phyloP scores from a whole-genome alignment of 2,113 vertebrate species.

The Anhinga rufa region DNA sequence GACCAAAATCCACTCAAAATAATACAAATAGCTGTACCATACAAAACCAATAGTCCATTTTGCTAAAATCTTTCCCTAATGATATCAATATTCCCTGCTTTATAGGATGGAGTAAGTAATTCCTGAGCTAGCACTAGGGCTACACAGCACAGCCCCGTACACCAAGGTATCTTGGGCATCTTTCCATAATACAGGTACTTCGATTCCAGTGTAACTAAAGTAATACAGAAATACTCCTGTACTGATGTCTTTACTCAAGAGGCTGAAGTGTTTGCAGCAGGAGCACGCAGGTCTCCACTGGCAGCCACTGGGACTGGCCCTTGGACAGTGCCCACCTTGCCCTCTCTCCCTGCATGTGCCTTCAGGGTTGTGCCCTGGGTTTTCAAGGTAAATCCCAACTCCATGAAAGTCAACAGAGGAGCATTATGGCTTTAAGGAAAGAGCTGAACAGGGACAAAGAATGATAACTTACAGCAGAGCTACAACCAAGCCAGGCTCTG shows the following conservation, averaged over 20 bases:
- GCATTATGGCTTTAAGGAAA: background rate
- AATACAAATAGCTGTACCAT: background rate
- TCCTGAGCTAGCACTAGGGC: background rate
- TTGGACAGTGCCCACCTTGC: background rate
- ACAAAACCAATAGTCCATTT: background rate
- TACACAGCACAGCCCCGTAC: background rate
- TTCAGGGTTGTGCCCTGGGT: background rate
- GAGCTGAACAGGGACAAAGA: background rate
- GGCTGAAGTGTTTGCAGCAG: background rate
- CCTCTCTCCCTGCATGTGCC: background rate
- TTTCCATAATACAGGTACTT: background rate
- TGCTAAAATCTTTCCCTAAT: background rate
- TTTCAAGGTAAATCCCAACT: background rate
- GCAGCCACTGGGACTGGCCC: too few species aligned
- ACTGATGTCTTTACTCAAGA: too few species aligned
- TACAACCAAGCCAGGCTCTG: background rate
- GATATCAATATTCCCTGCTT: background rate
- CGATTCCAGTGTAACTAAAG: background rate
- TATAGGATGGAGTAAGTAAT: background rate
- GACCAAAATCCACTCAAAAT: background rate
- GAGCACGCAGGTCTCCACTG: background rate
- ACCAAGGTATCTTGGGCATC: background rate
- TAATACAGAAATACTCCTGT: background rate
- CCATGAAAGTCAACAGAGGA: background rate
- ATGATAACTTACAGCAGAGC: background rate